Evolutionary conservation across 1,140 invertebrate genomes (phyloP), one percentile per base, ranked within the genome.

Genomic region (Zaprionus ornatus): DNA sequence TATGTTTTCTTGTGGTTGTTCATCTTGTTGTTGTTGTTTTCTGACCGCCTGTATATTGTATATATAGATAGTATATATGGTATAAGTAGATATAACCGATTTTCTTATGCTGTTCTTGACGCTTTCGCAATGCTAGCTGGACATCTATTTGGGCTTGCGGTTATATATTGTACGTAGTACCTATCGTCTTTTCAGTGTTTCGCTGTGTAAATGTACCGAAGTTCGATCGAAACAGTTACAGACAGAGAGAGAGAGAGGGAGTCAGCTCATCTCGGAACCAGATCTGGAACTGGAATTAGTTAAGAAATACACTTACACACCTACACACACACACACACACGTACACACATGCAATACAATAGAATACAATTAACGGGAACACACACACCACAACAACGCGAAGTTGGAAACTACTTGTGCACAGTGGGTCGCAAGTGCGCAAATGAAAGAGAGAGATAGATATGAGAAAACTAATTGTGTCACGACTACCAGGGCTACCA

Each of bases 41-140:
- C 72, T 61, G 80, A 82, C 80, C 71, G 66, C 74, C 76, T 83
- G 76, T 76, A 79, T 81, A 80, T 45, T 45, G 50, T 72, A 61
- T 60, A 62, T 66, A 56, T 48, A 48, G 45, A 70, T 62, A 45
- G 61, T 69, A 37, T 81, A 66, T 55, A 63, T 68, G 35, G 61
- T 69, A 37, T 81, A 55, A 63, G 45, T 23, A 50, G 45, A 50
- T 19, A 12, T 50, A 50, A 23, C 45, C 45, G n/a, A 50, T 50
- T 21, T 52, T 48, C 23, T 29, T 73, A 56, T 65, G 42, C 72
- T 66, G 40, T 40, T 61, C 45, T 67, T 68, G 66, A 66, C n/a
- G 35, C 60, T 70, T 60, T 25, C 35, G 65, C 62, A 74, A 50
- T 60, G 37, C 59, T 57, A 57, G 70, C 27, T 48, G 45, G 42